Conservation (phyloP, 1,140 invertebrate species). For the Calycopis cecrops region DNA sequence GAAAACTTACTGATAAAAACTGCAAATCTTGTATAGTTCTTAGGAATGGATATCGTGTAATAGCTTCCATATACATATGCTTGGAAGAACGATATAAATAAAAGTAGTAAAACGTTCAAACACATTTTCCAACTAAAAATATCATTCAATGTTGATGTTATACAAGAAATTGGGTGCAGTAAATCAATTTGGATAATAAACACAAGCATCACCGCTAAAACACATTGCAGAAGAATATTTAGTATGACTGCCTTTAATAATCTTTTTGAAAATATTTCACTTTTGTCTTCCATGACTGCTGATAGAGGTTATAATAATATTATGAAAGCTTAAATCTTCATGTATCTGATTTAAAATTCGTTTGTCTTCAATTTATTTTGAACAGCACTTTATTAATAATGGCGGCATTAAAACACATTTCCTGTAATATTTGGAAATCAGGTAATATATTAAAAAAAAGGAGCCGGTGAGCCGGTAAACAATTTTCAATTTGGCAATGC, state of each 20-base stretch:
- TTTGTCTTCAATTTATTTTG: too few species aligned
- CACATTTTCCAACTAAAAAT: conserved; percentile 62
- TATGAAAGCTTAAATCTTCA: conserved; percentile 11
- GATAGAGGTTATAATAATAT: not conserved
- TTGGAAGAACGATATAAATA: conserved; percentile 61
- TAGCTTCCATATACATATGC: conserved; percentile 64
- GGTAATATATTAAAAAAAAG: too few species aligned
- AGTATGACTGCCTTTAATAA: conserved; percentile 55
- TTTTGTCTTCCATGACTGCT: conserved; percentile 55
- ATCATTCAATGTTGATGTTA: conserved; percentile 51
- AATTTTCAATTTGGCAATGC: too few species aligned
- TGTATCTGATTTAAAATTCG: too few species aligned
- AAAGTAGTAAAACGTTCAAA: conserved; percentile 53
- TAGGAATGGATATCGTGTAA: conserved; percentile 55
- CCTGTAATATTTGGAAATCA: too few species aligned
- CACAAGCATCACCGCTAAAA: conserved; percentile 52
- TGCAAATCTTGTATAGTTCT: conserved; percentile 77
- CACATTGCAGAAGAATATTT: conserved; percentile 56
- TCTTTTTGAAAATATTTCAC: conserved; percentile 63
- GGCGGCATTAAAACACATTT: too few species aligned
- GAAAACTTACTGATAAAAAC: conserved; percentile 78
- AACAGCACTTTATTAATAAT: too few species aligned
- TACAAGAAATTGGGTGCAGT: conserved; percentile 56
- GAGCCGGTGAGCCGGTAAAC: too few species aligned
- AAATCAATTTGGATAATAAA: conserved; percentile 56